These are phyloP conservation scores for Pachypeltis micranthus DNA, from an alignment of 1,140 invertebrate species.

Conservation along the genomic window DNA sequence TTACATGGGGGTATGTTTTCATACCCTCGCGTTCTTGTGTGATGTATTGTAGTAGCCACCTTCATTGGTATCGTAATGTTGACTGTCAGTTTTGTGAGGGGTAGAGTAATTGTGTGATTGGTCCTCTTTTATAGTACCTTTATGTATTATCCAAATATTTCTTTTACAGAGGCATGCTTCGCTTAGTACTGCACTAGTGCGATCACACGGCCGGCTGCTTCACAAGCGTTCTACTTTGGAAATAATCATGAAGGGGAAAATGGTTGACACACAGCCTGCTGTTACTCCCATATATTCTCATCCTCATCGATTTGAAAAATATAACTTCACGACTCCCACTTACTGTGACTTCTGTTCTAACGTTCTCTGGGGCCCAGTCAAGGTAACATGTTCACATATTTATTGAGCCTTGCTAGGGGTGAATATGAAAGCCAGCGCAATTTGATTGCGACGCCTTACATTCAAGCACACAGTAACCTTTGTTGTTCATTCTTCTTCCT, in stretches of 20 bases:
- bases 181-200: constrained; percentile 75
- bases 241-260: constrained; percentile 74
- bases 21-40: too few species aligned
- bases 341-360: constrained; percentile 84
- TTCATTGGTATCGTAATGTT: too few species aligned
- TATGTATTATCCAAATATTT: background rate
- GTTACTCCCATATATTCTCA: constrained; percentile 53
- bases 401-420: too few species aligned
- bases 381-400: constrained; percentile 38
- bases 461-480: too few species aligned
- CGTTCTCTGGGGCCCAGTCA: constrained; percentile 88
- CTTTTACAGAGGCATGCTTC: constrained; percentile 58
- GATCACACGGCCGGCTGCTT: constrained; percentile 69
- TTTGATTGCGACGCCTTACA: too few species aligned
- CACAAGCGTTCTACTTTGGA: constrained; percentile 87
- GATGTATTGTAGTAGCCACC: too few species aligned
- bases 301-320: constrained; percentile 78
- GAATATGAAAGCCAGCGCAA: too few species aligned
- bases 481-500: too few species aligned
- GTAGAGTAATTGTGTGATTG: too few species aligned
- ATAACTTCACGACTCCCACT: constrained; percentile 79
- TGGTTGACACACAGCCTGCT: constrained; percentile 46
- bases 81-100: too few species aligned
- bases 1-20: too few species aligned
- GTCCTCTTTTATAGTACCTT: too few species aligned